Evolutionary conservation across 2,113 vertebrate genomes (phyloP).

Genomic region (Etheostoma spectabile): DNA sequence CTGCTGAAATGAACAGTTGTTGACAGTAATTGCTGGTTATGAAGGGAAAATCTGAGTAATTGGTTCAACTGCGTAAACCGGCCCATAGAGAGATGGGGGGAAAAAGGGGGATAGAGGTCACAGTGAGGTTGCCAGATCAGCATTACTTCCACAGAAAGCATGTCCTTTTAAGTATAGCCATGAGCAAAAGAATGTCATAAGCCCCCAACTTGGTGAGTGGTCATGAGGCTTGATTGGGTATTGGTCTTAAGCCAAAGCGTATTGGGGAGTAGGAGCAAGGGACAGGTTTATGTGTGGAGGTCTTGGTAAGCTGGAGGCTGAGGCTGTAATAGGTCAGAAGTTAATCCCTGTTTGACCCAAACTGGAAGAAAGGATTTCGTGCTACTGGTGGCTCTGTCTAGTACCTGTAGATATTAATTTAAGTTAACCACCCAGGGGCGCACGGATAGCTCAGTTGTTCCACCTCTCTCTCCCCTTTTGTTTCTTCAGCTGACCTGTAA

Average conservation of each 20-base stretch:
- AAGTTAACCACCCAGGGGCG: background rate
- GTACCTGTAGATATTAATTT: conserved; percentile 4
- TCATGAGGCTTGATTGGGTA: conserved; percentile 50
- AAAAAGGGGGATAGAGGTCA: conserved; percentile 11
- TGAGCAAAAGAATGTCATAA: conserved; percentile 43
- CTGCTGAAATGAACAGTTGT: background rate
- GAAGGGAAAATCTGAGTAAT: conserved; percentile 29
- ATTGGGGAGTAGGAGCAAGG: conserved; percentile 51
- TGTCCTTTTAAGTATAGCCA: conserved; percentile 39
- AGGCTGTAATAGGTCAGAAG: conserved; percentile 58
- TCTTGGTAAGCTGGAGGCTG: conserved; percentile 46
- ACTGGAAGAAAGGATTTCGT: conserved; percentile 36
- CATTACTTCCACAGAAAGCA: conserved; percentile 49
- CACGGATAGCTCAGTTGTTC: too few relatives aligned
- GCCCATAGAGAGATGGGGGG: background rate
- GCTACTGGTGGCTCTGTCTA: conserved; percentile 2
- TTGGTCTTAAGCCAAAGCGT: conserved; percentile 69
- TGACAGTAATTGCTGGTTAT: conserved; percentile 28
- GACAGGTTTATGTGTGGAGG: conserved; percentile 61
- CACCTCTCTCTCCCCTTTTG: too few relatives aligned
- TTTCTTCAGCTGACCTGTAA: too few relatives aligned
- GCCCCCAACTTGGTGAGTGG: conserved; percentile 39
- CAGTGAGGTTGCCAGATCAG: conserved; percentile 30
- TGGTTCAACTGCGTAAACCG: conserved; percentile 24
- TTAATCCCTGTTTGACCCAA: conserved; percentile 69